These are phyloP conservation scores for Mythimna lalbum DNA, from an alignment of 2,888 invertebrate genomes.

Conservation along the genomic window DNA sequence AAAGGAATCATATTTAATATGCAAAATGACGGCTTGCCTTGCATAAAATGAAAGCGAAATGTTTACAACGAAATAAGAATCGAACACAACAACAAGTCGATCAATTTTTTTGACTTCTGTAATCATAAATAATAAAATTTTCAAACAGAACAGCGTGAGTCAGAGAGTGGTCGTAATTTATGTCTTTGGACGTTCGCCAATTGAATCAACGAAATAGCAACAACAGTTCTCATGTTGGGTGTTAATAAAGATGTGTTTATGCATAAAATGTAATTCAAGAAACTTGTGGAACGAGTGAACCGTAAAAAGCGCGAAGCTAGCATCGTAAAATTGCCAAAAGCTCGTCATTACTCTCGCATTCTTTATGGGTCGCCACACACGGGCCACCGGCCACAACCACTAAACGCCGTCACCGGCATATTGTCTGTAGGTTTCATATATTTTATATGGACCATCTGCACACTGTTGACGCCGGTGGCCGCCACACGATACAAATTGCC, in stretches of 20 bases:
- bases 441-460: too few relatives aligned
- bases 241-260: slow-evolving; percentile 43
- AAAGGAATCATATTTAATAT: background rate
- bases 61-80: slow-evolving; percentile 25
- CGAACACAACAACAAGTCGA: slow-evolving; percentile 39
- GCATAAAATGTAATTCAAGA: slow-evolving; percentile 34
- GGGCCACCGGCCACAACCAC: too few relatives aligned
- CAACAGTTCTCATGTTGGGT: slow-evolving; percentile 43
- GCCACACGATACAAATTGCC: too few relatives aligned
- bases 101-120: slow-evolving; percentile 48
- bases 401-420: too few relatives aligned
- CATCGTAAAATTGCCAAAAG: background rate
- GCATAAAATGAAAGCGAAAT: slow-evolving; percentile 15
- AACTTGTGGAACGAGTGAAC: slow-evolving; percentile 12
- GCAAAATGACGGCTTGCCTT: slow-evolving; percentile 1
- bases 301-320: background rate
- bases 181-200: slow-evolving; percentile 67
- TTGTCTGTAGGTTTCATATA: too few relatives aligned
- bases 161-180: slow-evolving; percentile 65
- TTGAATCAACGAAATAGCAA: slow-evolving; percentile 53
- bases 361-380: background rate
- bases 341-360: too few relatives aligned
- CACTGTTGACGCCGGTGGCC: too few relatives aligned
- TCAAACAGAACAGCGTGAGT: slow-evolving; percentile 68
- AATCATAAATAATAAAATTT: slow-evolving; percentile 63